These are phyloP conservation scores for Urocyon cinereoargenteus DNA, from an alignment of 2,797 vertebrate genomes.

Conservation along the genomic window DNA sequence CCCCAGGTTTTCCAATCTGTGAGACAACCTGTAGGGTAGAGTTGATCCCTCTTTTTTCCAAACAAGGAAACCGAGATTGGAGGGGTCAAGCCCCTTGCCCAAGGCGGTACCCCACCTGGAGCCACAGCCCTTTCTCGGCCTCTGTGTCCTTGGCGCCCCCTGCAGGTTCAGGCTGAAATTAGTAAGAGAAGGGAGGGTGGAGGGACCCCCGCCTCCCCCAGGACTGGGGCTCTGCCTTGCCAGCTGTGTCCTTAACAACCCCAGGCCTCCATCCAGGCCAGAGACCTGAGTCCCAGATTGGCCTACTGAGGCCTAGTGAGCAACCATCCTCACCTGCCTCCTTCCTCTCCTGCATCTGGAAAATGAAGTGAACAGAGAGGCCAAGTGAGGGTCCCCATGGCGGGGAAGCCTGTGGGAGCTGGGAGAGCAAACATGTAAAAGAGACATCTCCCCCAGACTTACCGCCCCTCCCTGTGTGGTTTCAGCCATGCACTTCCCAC, in stretches of 20 bases:
- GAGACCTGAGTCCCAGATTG: not conserved
- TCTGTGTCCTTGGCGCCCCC: not conserved
- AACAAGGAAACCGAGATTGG: not conserved
- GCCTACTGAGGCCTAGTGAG: not conserved
- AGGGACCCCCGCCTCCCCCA: not conserved
- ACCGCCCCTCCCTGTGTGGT: accelerated
- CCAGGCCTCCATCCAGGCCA: not conserved
- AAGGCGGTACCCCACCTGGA: not conserved
- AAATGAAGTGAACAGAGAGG: not conserved
- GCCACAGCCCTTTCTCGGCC: not conserved
- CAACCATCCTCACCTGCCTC: no score
- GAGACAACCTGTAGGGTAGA: not conserved
- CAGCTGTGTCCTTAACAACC: not conserved
- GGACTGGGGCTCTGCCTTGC: not conserved
- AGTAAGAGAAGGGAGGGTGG: not conserved
- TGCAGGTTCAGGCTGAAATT: not conserved
- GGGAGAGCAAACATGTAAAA: not conserved
- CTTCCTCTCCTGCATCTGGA: not conserved
- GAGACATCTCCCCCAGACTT: not conserved
- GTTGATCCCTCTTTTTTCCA: not conserved
- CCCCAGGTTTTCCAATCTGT: accelerated
- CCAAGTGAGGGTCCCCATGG: not conserved
- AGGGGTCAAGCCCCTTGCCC: not conserved
- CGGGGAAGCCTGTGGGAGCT: accelerated
- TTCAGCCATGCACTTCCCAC: accelerated